Evolutionary conservation across 2,888 invertebrate species (phyloP).

Genomic region (Macaria notata): DNA sequence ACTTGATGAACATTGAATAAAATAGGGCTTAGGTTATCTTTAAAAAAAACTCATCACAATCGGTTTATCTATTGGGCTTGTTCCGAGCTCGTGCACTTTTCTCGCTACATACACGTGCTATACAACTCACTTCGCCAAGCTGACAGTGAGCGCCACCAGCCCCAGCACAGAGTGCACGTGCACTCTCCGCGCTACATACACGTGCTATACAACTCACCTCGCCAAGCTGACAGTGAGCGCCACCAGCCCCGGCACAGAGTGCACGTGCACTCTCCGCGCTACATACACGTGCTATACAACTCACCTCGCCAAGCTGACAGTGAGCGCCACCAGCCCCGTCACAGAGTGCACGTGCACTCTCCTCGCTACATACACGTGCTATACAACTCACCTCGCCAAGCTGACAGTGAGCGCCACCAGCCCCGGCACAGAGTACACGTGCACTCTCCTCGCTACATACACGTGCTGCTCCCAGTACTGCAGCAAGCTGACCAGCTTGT

Average conservation of each 20-base stretch:
- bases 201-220: constrained; percentile 49
- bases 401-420: constrained; percentile 67
- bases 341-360: too few relatives aligned
- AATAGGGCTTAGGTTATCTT: too few relatives aligned
- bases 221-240: constrained; percentile 64
- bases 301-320: constrained; percentile 69
- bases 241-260: constrained; percentile 57
- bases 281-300: constrained; percentile 14
- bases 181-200: too few relatives aligned
- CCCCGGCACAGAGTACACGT: constrained; percentile 44
- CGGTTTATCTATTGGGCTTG: too few relatives aligned
- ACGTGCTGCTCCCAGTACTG: constrained; percentile 73
- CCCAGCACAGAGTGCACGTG: constrained; percentile 44
- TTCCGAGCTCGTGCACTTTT: too few relatives aligned
- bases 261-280: too few relatives aligned
- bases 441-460: constrained; percentile 41
- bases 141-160: constrained; percentile 67
- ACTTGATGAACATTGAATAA: constrained; percentile 1
- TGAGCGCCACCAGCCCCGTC: constrained; percentile 60
- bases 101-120: too few relatives aligned
- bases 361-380: too few relatives aligned
- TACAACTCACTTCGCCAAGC: constrained; percentile 61
- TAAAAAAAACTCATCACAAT: too few relatives aligned
- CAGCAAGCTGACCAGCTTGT: constrained; percentile 67
- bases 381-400: constrained; percentile 60